Conservation (phyloP, 2,113 vertebrate species). For the Indicator maculatus region DNA sequence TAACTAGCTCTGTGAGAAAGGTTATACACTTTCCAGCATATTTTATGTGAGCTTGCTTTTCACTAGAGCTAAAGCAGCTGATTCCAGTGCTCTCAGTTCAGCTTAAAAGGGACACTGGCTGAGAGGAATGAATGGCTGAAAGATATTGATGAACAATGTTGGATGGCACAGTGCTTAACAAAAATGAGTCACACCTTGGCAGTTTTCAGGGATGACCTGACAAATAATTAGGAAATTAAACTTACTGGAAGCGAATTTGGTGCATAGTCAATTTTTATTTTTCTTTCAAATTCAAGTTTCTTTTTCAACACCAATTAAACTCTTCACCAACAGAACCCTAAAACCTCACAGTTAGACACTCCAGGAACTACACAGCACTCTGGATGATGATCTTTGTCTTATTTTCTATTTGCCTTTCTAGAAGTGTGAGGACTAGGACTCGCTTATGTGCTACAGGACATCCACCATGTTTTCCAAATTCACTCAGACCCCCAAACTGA, state of each 20-base stretch:
- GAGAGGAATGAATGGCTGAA: slow-evolving; percentile 50
- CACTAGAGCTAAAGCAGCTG: slow-evolving; percentile 15
- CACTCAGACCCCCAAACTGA: background rate
- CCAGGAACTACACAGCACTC: background rate
- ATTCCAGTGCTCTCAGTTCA: slow-evolving; percentile 21
- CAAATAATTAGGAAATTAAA: slow-evolving; percentile 64
- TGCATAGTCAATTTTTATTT: slow-evolving; percentile 3
- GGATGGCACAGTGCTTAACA: slow-evolving; percentile 24
- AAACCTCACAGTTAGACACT: background rate
- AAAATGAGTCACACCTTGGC: slow-evolving; percentile 65
- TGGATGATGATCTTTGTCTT: background rate
- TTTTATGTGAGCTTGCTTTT: slow-evolving; percentile 38
- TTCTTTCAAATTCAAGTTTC: background rate
- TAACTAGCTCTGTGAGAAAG: slow-evolving; percentile 20
- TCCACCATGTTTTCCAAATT: background rate
- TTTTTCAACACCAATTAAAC: background rate
- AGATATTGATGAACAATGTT: slow-evolving; percentile 52
- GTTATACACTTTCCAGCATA: background rate
- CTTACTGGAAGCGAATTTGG: slow-evolving; percentile 49
- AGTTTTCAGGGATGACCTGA: background rate
- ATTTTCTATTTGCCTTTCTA: background rate
- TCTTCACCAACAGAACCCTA: background rate
- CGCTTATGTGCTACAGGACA: background rate
- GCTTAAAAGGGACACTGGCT: slow-evolving; percentile 44
- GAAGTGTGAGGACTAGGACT: background rate